Conservation (phyloP, 2,113 vertebrate genomes). For the Passer domesticus region DNA sequence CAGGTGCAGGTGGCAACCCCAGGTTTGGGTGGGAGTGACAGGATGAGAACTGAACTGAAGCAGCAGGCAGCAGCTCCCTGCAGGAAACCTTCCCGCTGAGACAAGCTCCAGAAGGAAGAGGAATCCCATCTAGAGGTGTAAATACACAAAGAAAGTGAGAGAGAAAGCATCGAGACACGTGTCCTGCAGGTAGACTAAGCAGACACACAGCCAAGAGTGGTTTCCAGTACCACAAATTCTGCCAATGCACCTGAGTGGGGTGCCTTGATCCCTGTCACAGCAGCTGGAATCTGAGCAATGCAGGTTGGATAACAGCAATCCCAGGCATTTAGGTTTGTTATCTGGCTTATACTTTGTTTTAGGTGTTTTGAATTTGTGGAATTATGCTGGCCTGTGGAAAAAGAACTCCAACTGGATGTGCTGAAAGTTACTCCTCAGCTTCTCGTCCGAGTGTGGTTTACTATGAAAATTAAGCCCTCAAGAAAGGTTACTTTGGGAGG, state of each 20-base stretch:
- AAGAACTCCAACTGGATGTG: background rate
- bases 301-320: background rate
- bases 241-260: background rate
- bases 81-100: background rate
- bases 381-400: background rate
- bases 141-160: background rate
- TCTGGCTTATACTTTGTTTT: background rate
- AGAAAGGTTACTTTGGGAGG: background rate
- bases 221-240: background rate
- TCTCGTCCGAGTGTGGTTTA: background rate
- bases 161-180: background rate
- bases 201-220: background rate
- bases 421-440: background rate
- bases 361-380: background rate
- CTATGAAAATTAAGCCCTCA: background rate
- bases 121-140: background rate
- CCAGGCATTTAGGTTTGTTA: background rate
- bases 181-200: background rate
- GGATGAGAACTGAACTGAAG: background rate
- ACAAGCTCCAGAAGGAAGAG: background rate
- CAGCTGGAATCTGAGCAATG: background rate
- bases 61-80: background rate
- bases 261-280: background rate
- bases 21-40: background rate
- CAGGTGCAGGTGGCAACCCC: background rate